Evolutionary conservation across 2,797 vertebrate species (phyloP).

Genomic region (Pseudocheirus occidentalis): DNA sequence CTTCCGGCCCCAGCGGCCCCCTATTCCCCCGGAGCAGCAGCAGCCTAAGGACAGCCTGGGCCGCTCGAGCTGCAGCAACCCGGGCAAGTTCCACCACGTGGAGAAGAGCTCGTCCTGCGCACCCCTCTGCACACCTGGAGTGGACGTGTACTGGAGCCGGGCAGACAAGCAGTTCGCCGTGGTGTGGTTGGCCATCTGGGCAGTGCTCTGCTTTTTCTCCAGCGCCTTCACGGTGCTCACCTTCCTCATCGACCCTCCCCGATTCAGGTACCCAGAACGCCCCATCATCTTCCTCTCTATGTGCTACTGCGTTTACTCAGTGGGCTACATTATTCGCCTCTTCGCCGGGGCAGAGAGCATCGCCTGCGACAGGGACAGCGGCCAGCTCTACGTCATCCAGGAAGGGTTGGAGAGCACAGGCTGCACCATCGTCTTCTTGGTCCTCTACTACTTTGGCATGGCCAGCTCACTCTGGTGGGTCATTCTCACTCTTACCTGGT

Average conservation of each 20-base stretch:
- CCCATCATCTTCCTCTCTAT: slow-evolving; percentile 99
- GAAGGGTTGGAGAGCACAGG: slow-evolving; percentile 98
- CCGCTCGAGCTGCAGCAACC: slow-evolving; percentile 89
- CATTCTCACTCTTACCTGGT: slow-evolving; percentile 97
- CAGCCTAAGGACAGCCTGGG: slow-evolving; percentile 81
- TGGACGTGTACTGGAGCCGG: slow-evolving; percentile 98
- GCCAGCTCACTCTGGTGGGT: slow-evolving; percentile 99
- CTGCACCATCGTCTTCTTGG: slow-evolving; percentile 97
- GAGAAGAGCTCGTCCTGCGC: slow-evolving; percentile 96
- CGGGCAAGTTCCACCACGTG: slow-evolving; percentile 96
- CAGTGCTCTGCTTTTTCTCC: slow-evolving; percentile 96
- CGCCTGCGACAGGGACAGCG: slow-evolving; percentile 95
- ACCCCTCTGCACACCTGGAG: slow-evolving; percentile 92
- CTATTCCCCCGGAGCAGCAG: slow-evolving; percentile 81
- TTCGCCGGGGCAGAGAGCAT: slow-evolving; percentile 95
- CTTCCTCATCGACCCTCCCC: slow-evolving; percentile 95
- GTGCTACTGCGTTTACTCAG: slow-evolving; percentile 98
- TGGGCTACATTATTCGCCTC: slow-evolving; percentile 97
- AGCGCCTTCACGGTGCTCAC: slow-evolving; percentile 98
- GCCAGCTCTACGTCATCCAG: slow-evolving; percentile 97
- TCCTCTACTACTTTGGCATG: slow-evolving; percentile 99
- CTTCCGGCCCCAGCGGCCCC: slow-evolving; percentile 90
- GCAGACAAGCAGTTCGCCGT: slow-evolving; percentile 95
- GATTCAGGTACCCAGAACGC: slow-evolving; percentile 97
- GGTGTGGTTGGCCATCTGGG: slow-evolving; percentile 97